Evolutionary conservation across 2,888 invertebrate genomes (phyloP).

Genomic region (Ophraella communa): DNA sequence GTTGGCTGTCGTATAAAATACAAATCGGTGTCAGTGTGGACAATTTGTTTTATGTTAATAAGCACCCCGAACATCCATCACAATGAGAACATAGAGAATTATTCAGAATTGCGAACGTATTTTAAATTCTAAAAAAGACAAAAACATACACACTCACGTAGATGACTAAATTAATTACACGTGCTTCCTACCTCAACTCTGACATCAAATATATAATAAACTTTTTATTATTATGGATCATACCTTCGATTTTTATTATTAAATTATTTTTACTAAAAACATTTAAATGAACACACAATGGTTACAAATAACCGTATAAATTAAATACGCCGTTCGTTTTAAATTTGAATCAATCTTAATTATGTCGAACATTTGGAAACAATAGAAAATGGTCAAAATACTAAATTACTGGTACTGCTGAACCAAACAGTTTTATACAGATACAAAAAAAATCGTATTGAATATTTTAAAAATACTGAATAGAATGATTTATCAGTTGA

Average conservation of each 20-base stretch:
- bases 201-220: neutral
- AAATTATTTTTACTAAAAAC: neutral
- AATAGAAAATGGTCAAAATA: no score
- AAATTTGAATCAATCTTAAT: no score
- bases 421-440: no score
- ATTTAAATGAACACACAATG: neutral
- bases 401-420: no score
- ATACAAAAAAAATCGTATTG: no score
- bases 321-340: no score
- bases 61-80: neutral
- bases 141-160: neutral
- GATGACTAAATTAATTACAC: neutral
- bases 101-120: neutral
- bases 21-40: neutral
- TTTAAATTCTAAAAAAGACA: neutral
- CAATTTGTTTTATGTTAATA: neutral
- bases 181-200: neutral
- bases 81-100: neutral
- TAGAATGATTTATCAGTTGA: no score
- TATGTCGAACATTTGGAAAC: no score
- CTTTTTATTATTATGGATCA: neutral
- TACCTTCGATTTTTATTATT: no score
- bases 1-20: neutral
- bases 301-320: neutral
- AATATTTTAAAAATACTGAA: no score